phyloP scores from a whole-genome alignment of 2,797 vertebrate genomes.

The Lagorchestes hirsutus region DNA sequence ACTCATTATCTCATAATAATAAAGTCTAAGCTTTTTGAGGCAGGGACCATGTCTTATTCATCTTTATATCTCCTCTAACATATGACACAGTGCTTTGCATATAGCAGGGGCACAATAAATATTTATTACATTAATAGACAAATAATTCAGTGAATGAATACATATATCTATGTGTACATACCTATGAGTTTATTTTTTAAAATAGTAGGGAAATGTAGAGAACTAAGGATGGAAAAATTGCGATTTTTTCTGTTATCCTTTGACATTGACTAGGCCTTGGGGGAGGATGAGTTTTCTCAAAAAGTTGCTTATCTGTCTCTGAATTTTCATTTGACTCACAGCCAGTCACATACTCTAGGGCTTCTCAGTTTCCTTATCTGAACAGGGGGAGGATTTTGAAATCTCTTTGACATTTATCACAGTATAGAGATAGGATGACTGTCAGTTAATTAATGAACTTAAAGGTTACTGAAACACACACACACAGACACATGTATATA shows the following conservation, averaged over 20 bases:
- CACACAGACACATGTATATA: too few relatives aligned
- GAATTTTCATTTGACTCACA: neutral
- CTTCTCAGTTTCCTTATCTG: neutral
- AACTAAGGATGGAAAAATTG: neutral
- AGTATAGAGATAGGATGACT: neutral
- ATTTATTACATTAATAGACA: neutral
- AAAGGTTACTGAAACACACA: neutral
- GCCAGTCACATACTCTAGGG: neutral
- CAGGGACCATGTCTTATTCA: neutral
- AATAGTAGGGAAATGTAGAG: neutral
- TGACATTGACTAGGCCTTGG: neutral
- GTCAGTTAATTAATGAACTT: neutral
- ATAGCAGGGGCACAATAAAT: neutral
- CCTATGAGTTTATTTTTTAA: neutral
- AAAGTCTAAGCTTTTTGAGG: neutral
- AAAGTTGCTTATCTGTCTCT: neutral
- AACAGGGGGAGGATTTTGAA: neutral
- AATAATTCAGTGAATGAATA: neutral
- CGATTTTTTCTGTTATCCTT: neutral
- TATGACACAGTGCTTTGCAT: neutral
- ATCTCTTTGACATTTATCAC: neutral
- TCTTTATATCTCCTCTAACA: neutral
- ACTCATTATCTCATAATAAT: neutral
- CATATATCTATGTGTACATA: neutral
- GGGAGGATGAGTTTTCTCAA: neutral